Conservation (phyloP, 1,140 invertebrate species). For the Dreissena polymorpha region DNA sequence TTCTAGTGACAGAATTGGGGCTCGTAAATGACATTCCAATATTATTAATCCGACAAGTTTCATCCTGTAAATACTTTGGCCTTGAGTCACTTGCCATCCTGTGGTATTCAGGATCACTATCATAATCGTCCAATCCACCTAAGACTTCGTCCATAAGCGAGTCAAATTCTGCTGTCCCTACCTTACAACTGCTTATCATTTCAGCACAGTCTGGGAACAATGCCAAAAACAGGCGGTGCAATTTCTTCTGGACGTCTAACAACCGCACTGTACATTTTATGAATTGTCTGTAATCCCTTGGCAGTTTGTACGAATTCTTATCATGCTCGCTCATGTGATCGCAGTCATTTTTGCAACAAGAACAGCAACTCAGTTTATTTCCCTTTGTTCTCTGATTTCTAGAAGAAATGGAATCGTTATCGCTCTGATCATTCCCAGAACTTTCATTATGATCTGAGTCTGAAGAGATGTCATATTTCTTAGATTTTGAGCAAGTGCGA, state of each 20-base stretch:
- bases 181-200: slow-evolving; percentile 25
- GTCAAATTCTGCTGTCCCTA: slow-evolving; percentile 50
- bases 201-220: slow-evolving; percentile 52
- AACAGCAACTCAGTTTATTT: slow-evolving; percentile 40
- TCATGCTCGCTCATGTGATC: not conserved
- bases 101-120: not conserved
- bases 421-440: slow-evolving; percentile 22
- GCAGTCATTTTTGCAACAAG: slow-evolving; percentile 34
- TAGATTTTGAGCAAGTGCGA: not conserved
- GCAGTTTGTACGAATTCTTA: slow-evolving; percentile 21
- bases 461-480: not conserved
- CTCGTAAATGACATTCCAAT: slow-evolving; percentile 26
- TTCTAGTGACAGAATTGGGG: slow-evolving; percentile 4
- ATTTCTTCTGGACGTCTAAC: slow-evolving; percentile 47
- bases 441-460: not conserved
- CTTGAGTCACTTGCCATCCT: not conserved
- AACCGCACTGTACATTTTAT: slow-evolving; percentile 18
- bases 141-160: slow-evolving; percentile 43
- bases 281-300: slow-evolving; percentile 41
- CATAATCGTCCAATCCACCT: slow-evolving; percentile 11
- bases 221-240: slow-evolving; percentile 45
- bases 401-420: slow-evolving; percentile 23
- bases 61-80: too few species aligned
- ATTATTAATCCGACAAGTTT: slow-evolving; percentile 12
- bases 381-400: slow-evolving; percentile 35